Conservation (phyloP, 2,888 invertebrate genomes). For the Rhingia rostrata region DNA sequence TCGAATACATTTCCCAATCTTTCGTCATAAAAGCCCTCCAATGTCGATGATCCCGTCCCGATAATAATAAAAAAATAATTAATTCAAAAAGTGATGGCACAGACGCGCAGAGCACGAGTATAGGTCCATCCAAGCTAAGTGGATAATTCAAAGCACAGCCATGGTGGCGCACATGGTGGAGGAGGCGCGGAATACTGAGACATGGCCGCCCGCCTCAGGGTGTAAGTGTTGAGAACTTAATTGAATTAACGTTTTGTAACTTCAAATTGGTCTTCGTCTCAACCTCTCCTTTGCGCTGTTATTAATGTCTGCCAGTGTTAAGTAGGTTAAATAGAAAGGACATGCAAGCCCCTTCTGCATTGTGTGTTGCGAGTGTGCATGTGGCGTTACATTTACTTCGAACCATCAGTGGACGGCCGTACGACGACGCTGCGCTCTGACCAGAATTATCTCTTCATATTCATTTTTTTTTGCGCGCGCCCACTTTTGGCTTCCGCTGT, state of each 20-base stretch:
- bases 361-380: slow-evolving; percentile 10
- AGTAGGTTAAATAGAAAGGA: slow-evolving; percentile 72
- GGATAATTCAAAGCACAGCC: slow-evolving; percentile 41
- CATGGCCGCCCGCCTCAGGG: slow-evolving; percentile 58
- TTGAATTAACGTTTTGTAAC: slow-evolving; percentile 72
- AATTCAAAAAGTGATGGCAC: slow-evolving; percentile 60
- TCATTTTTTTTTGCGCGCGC: slow-evolving; percentile 31
- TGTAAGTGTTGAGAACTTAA: slow-evolving; percentile 72
- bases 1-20: not conserved
- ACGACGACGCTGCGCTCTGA: not conserved
- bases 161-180: not conserved
- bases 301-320: slow-evolving; percentile 61
- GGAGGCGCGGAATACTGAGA: slow-evolving; percentile 43
- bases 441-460: slow-evolving; percentile 19
- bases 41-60: not conserved
- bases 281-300: slow-evolving; percentile 55
- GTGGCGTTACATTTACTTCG: slow-evolving; percentile 27
- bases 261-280: slow-evolving; percentile 24
- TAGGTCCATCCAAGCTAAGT: slow-evolving; percentile 38
- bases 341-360: slow-evolving; percentile 50
- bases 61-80: slow-evolving; percentile 53
- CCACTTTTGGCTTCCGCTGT: slow-evolving; percentile 46
- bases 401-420: not conserved
- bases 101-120: slow-evolving; percentile 18
- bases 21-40: not conserved